phyloP scores from a whole-genome alignment of 2,113 vertebrate genomes.

The Lycaon pictus region DNA sequence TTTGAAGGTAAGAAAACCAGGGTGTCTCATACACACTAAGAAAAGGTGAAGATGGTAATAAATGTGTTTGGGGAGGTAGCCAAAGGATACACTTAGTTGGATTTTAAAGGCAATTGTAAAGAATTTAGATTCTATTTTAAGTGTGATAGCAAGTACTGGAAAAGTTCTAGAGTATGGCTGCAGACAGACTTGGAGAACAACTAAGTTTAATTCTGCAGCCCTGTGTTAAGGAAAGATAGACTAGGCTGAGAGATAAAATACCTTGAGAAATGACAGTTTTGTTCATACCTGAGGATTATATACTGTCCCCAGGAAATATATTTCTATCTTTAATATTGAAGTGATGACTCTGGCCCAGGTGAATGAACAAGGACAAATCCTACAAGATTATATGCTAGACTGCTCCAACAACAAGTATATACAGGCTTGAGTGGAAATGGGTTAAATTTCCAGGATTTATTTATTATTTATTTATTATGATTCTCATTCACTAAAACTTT shows the following conservation, averaged over 20 bases:
- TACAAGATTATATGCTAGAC: background rate
- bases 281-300: background rate
- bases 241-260: background rate
- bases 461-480: background rate
- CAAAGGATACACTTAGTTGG: background rate
- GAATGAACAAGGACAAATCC: background rate
- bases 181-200: background rate
- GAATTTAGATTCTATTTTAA: background rate
- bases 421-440: fast-evolving
- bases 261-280: background rate
- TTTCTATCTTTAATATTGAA: background rate
- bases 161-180: background rate
- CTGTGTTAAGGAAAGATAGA: background rate
- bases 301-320: background rate
- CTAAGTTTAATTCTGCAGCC: background rate
- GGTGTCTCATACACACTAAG: background rate
- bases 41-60: background rate
- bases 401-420: background rate
- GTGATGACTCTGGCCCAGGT: background rate
- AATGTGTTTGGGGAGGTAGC: background rate
- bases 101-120: background rate
- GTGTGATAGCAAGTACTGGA: background rate
- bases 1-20: background rate
- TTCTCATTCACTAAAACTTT: background rate
- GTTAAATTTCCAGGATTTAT: background rate